Evolutionary conservation across 2,888 invertebrate species (phyloP), one percentile per base, ranked within the genome.

Genomic region (Subacronicta megacephala): DNA sequence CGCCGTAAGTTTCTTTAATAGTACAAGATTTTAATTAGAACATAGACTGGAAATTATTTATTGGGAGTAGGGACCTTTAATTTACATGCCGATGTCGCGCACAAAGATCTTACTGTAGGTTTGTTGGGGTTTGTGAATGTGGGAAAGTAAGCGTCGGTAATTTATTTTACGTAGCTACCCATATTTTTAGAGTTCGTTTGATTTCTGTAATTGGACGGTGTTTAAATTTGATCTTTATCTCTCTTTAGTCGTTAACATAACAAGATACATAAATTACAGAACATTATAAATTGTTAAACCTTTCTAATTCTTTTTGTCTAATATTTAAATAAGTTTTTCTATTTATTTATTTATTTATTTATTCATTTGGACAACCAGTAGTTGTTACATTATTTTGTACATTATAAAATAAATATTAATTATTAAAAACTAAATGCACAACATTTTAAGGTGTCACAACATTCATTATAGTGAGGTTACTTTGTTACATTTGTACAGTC

Each of bases 21-120:
- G 85, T 83, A 85, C 87, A 85, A 79, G 85, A 75, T 85, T 87
- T 89, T 90, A 90, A 91, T 90, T 90, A 89, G 82, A 78, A 74
- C 72, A 70, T 71, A 69, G 60, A 55, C 46, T 57, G 18, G 26
- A 26, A 41, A 53, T 66, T 54, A 65, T 65, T 72, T 69, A 75
- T 69, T 57, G 10, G 3, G 23, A 50, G 31, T 33, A 44, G 13
- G 35, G 16, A 51, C 42, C 36, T 61, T 54, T 58, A 72, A 75
- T 77, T 75, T 76, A 76, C 64, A 57, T 43, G 55, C 63, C 62
- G 68, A 75, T 74, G 59, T 45, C 45, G 40, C 52, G 31, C 45
- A 41, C 33, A 35, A 36, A 52, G 49, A 71, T 71, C 58, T 57
- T 23, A 15, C 33, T 17, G 47, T 51, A 54, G 29, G 59, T 45